Evolutionary conservation across 2,797 vertebrate genomes (phyloP), one percentile per base, ranked within the genome.

Genomic region (Myripristis jacobus): DNA sequence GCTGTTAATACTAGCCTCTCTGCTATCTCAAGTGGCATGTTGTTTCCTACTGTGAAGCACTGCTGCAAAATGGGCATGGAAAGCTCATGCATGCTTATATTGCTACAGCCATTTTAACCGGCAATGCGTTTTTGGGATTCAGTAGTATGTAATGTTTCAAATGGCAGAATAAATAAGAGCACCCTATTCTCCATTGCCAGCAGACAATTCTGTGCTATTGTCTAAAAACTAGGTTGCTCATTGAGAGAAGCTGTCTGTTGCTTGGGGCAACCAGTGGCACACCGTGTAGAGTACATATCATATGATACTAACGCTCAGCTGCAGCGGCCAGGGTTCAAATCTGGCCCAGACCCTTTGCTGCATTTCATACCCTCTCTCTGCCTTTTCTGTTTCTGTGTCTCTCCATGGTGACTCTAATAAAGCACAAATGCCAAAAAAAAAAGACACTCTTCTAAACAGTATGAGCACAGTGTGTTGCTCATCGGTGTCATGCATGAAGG

Each of bases 141-240:
- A 2, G 2, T n/a, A 18, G 43, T 2, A n/a, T 2, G n/a, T 19
- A 8, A 19, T 47, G 44, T 47, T 19, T 10, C n/a, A 19, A 24
- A 54, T 65, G 54, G 53, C 1, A n/a, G 66, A 83, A 2, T 71
- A 52, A 60, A 56, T 34, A 60, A 68, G 25, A 73, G 79, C 74
- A n/a, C 2, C 58, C 12, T 29, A 0, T 15, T 2, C 38, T 43
- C 1, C 41, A 43, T 15, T 43, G 44, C n/a, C 8, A 21, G 18
- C 9, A 47, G 44, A 70, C 43, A 46, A 73, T 8, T 12, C 67
- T 13, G 4, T 6, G 6, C n/a, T 0, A 0, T 63, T 64, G 8
- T 58, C n/a, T 34, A 36, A 56, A 55, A 73, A 24, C 12, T 1
- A 5, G 3, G 12, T 62, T 34, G 15, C 41, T 47, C 44, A 19